Base-by-base conservation (phyloP, 2,888 invertebrate species). In the Drosophila nigritarsus region DNA sequence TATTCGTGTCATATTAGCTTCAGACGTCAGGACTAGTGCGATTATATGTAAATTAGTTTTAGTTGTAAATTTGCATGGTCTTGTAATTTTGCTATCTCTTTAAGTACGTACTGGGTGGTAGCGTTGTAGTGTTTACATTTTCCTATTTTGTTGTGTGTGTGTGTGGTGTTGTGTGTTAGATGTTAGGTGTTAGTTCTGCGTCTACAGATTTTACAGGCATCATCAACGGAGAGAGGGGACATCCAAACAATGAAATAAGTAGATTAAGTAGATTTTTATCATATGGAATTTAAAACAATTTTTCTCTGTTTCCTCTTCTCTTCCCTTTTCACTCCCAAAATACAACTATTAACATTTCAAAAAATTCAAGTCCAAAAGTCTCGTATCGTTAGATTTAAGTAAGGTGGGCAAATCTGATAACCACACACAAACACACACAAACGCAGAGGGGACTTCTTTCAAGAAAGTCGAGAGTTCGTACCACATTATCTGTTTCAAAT, bases 221-320 rank as follows among this genome's bases (percentile, higher is more conserved):
- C 24, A 24, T 24, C 24, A 24, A 24, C 24, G 24, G 24, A 24
- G 24, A 24, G 24, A 24, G 24, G 1, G 24, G 24, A 24, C 24
- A 24, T 24, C 1, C 40, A 24, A 30, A 40, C 11, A 32, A 40
- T n/a, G 42, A 18, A 38, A 54, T 53, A 48, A 45, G 42, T 69
- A 58, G 42, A 20, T 59, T 32, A 45, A 54, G 45, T 54, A 13
- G 27, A 20, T 45, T 55, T 51, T 66, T 73, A 63, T 45, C 27
- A 66, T 32, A 73, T 51, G 9, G 69, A 49, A 54, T 50, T 78
- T 65, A 60, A 49, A 68, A 64, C 32, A 38, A 54, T 60, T 48
- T 62, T 69, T 65, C 40, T 79, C 45, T 70, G 27, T 75, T 70
- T 63, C 54, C 65, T 63, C 45, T 79, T 74, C 49, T 77, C 75